Base-by-base conservation (phyloP, 2,797 vertebrate species). In the Cynodonichthys magdalenae region DNA sequence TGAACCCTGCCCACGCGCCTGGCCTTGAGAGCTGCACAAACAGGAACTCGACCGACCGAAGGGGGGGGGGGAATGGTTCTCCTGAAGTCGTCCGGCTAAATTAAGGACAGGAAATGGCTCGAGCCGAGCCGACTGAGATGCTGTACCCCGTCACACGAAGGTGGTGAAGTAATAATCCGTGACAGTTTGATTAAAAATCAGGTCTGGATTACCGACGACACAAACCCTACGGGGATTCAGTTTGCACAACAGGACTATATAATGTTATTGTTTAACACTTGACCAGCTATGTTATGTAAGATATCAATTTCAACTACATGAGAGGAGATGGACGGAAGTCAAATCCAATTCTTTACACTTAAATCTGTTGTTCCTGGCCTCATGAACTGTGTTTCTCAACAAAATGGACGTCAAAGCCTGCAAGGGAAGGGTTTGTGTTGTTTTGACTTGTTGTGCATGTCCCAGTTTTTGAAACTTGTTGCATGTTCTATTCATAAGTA, bases 181-280 rank as follows among this genome's bases (percentile, higher is more conserved):
- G 88, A 88, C 85, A 84, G 66, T 66, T 87, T 83, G 78, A 88
- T 87, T 87, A 86, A 88, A 90, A 87, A 72, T 63, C 24, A 71
- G 63, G 14, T 54, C 63, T 57, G 39, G 4, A 63, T 68, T 61
- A 59, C 45, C 59, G 63, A 63, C 29, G 14, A 66, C 66, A 61
- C 1, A 34, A 61, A 48, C 29, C 24, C 65, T 57, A 53, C 59
- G 28, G 27, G 69, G 58, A 87, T 84, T 73, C 55, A 63, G 77
- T 84, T 70, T 80, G 63, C 51, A 55, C 65, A 31, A 62, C n/a
- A 68, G 81, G 83, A 86, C 81, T 71, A 69, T 73, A 59, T 53
- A 45, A 55, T 73, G 61, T 50, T 80, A 70, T 73, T 79, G 65
- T 79, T 42, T 20, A 42, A 55, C 53, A 42, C 60, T 50, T 17